Conservation (phyloP, 1,140 invertebrate genomes). For the Drosophila tristis region DNA sequence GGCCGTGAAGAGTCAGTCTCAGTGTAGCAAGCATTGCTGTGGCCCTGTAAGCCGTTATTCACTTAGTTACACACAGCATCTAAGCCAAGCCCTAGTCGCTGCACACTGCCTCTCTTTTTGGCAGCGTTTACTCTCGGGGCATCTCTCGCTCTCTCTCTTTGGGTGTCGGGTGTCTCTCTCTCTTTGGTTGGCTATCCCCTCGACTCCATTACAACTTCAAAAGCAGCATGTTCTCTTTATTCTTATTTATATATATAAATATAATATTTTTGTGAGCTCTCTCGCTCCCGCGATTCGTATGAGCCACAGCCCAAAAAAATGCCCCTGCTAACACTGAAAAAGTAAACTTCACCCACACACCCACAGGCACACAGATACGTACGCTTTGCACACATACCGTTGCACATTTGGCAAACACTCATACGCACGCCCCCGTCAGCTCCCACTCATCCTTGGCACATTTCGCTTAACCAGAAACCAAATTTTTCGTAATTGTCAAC, state of each 20-base stretch:
- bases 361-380: slow-evolving; percentile 23
- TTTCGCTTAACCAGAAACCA: slow-evolving; percentile 74
- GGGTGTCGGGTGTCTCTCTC: slow-evolving; percentile 27
- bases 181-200: slow-evolving; percentile 60
- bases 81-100: slow-evolving; percentile 62
- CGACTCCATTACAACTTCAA: slow-evolving; percentile 66
- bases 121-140: neutral
- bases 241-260: neutral
- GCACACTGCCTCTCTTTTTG: neutral
- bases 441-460: slow-evolving; percentile 40
- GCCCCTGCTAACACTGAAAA: slow-evolving; percentile 38
- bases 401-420: slow-evolving; percentile 45
- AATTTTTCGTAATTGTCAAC: slow-evolving; percentile 82
- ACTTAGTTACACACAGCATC: slow-evolving; percentile 37
- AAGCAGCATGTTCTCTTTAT: slow-evolving; percentile 32
- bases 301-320: slow-evolving; percentile 80
- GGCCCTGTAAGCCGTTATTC: neutral
- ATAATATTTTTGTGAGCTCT: slow-evolving; percentile 36
- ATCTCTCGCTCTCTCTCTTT: slow-evolving; percentile 5
- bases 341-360: slow-evolving; percentile 9
- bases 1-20: no score
- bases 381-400: slow-evolving; percentile 25
- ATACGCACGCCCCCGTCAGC: slow-evolving; percentile 31
- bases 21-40: no score
- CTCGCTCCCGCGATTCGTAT: slow-evolving; percentile 52